Evolutionary conservation across 2,797 vertebrate species (phyloP), one percentile per base, ranked within the genome.

Genomic region (Acestrorhynchus altus): DNA sequence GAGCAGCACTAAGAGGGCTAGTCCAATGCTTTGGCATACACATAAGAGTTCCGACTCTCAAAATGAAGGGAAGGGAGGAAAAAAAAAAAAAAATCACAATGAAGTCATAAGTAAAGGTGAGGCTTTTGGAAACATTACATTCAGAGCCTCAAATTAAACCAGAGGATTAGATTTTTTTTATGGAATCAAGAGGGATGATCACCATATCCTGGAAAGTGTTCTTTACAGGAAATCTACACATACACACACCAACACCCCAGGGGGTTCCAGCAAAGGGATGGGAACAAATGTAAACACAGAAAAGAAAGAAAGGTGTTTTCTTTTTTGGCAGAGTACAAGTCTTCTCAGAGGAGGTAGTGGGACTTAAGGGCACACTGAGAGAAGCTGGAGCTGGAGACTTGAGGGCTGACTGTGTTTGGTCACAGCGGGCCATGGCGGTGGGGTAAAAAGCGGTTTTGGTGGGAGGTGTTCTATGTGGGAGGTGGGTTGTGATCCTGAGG

Each of bases 271-370:
- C 4, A 15, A 20, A 68, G 80, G 87, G 78, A 84, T 63, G 73
- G 80, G 82, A 72, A 71, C 85, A 83, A 87, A 74, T 90, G 92
- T 87, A 95, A 95, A 93, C 92, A 91, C 87, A 90, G 77, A 86
- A 81, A 82, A 88, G 13, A 71, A 73, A 88, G 13, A 71, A 76
- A 83, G 90, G 90, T 87, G 81, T 91, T 95, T 90, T 95, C 88
- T 85, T 91, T 94, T 96, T 96, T 95, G 95, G 94, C 94, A 94
- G 91, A 93, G 80, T 90, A 89, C 91, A 86, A 92, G 88, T 90
- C 86, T 89, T 93, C 84, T 94, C 89, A 91, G 87, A 89, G 95
- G 96, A 99, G 97, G 97, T 99, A 98, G 98, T 91, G 93, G 94
- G 92, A 72, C 76, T 71, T 72, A 67, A 79, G 84, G 78, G 81